Evolutionary conservation across 2,113 vertebrate genomes (phyloP), one percentile per base, ranked within the genome.

Genomic region (Poeciliopsis occidentalis): DNA sequence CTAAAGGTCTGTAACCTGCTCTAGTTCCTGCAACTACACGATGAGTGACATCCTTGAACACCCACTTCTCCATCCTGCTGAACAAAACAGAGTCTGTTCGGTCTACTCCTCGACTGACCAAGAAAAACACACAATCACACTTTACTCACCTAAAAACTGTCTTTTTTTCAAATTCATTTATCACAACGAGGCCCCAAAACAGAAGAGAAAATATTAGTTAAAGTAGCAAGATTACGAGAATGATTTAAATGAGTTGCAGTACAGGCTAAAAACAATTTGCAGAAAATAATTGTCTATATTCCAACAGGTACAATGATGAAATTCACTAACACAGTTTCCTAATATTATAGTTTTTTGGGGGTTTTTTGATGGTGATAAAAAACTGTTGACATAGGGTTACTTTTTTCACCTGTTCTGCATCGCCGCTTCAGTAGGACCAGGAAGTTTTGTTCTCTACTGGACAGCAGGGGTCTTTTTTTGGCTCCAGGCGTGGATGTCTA

Each of bases 41-140:
- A 66, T 91, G 91, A 92, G 89, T 89, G 90, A 93, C 89, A 84
- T 75, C 73, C 74, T 89, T 76, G 68, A 82, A 85, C 83, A 54
- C 75, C 37, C 37, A 79, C 75, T 15, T 82, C 76, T 47, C 68
- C 27, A n/a, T 64, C 1, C 37, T 39, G 37, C 75, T 60, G 60
- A 87, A 93, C 91, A 93, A 92, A 88, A 92, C 83, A 39, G 60
- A 44, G 51, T 81, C 90, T 94, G 91, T 94, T 92, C 81, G 39
- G 39, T 67, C 67, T 8, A 17, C 72, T 26, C 54, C 15, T 67
- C 62, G 31, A 60, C 61, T 26, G 78, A 69, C 68, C 32, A 73
- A 66, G 62, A 75, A 68, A 75, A 71, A 69, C 77, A 86, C 80
- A 70, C 83, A 70, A 71, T 73, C 17, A 15, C 64, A 70, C 68